Base-by-base conservation (phyloP, 2,113 vertebrate genomes). In the Paradoxurus hermaphroditus region DNA sequence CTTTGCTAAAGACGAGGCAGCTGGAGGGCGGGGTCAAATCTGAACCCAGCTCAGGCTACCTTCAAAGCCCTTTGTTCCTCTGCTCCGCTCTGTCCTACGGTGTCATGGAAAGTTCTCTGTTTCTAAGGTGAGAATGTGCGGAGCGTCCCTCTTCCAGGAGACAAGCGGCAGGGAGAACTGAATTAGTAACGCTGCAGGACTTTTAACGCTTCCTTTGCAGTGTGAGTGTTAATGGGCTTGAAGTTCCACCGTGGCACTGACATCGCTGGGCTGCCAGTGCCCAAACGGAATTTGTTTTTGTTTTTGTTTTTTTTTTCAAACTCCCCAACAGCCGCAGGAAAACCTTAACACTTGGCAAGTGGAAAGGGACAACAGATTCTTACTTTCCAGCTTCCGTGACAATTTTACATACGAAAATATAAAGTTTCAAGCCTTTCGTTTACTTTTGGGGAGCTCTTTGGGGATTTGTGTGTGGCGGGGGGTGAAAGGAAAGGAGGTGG, bases 161-260 rank as follows among this genome's bases (percentile, higher is more conserved):
- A 18, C 89, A 79, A 63, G 86, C 72, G 31, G 78, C 4, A 21
- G 83, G 29, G 86, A 96, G 70, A 77, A 72, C 65, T 8, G 27
- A 44, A 49, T 90, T 68, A 59, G 86, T 81, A 56, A 92, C 94
- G 85, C 92, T 89, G 72, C 56, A 97, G 88, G 94, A 91, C 86
- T 63, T 27, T 67, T 65, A 82, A 67, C 67, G 83, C 88, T 97
- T 97, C 85, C 90, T 97, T 39, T 96, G 77, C 72, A 67, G 86
- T 36, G 90, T 12, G 34, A 82, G 91, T 79, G 91, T 95, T 89
- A 93, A 95, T 46, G 53, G 93, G 34, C 46, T 77, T 63, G 2
- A 1, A 39, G 91, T 53, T 83, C 95, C 92, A 63, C 31, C 1
- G 94, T 49, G 85, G 81, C 70, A 6, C 29, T 78, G 94, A 59